Evolutionary conservation across 2,113 vertebrate genomes (phyloP).

Genomic region (Parus major): DNA sequence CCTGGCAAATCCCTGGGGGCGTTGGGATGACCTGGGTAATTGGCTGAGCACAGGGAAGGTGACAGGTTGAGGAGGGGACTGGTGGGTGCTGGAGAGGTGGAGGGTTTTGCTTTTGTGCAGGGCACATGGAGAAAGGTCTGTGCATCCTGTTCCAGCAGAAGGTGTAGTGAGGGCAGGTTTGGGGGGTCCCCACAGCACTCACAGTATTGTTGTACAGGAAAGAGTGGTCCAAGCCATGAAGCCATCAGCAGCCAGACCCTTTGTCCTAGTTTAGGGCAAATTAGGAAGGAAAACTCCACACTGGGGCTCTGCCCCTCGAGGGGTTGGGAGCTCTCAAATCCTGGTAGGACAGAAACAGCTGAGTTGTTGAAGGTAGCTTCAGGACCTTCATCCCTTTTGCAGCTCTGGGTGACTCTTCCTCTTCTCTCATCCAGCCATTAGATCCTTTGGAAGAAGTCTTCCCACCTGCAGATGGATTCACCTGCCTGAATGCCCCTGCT

Average conservation of each 20-base stretch:
- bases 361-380: background rate
- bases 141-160: accelerated
- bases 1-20: background rate
- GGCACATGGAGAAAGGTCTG: background rate
- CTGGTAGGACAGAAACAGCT: background rate
- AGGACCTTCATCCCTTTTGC: background rate
- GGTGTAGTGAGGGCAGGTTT: accelerated
- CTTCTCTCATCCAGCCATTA: background rate
- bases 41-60: background rate
- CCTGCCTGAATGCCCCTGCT: background rate
- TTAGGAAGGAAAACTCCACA: too few species aligned
- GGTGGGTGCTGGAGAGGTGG: accelerated
- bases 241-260: background rate
- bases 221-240: background rate
- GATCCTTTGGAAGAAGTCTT: background rate
- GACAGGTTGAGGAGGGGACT: background rate
- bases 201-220: background rate
- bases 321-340: background rate
- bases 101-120: background rate
- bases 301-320: accelerated
- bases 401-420: background rate
- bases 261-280: too few species aligned
- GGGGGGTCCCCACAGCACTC: background rate
- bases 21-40: background rate
- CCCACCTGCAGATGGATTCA: background rate